Evolutionary conservation across 2,797 vertebrate genomes (phyloP).

Genomic region (Natrix natrix): DNA sequence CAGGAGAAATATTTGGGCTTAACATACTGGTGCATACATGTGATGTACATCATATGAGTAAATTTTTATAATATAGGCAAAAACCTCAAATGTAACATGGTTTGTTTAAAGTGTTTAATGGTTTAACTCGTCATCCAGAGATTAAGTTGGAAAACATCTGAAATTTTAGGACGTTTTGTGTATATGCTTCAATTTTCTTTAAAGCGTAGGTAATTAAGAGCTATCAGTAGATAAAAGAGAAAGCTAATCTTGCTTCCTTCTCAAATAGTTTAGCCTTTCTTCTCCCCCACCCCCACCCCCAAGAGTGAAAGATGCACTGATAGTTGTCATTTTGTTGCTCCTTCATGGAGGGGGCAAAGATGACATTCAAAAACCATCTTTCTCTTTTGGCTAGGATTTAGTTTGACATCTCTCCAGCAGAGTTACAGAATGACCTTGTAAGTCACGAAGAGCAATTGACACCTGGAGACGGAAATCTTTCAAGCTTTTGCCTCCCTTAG

Average conservation of each 20-base stretch:
- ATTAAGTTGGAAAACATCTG: not conserved
- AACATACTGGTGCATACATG: not conserved
- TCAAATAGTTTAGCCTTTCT: slow-evolving; percentile 22
- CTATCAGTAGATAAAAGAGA: slow-evolving; percentile 60
- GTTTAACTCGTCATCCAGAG: not conserved
- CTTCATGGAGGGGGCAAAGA: slow-evolving; percentile 46
- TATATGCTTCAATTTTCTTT: slow-evolving; percentile 40
- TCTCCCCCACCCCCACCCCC: not conserved
- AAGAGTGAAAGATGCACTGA: slow-evolving; percentile 44
- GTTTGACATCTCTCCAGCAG: slow-evolving; percentile 53
- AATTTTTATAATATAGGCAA: not conserved
- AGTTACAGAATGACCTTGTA: slow-evolving; percentile 25
- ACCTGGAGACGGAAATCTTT: slow-evolving; percentile 1
- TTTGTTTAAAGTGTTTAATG: not conserved
- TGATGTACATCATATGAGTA: not conserved
- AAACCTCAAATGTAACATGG: not conserved
- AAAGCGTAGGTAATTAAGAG: slow-evolving; percentile 41
- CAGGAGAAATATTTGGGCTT: not conserved
- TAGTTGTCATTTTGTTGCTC: slow-evolving; percentile 54
- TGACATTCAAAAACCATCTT: slow-evolving; percentile 39
- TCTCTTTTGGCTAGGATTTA: slow-evolving; percentile 61
- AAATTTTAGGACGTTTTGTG: not conserved
- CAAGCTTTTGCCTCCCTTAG: slow-evolving; percentile 36
- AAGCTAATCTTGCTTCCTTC: slow-evolving; percentile 58
- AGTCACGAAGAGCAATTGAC: slow-evolving; percentile 22